phyloP scores from a whole-genome alignment of 2,888 invertebrate genomes.

The Eristalis tenax region DNA sequence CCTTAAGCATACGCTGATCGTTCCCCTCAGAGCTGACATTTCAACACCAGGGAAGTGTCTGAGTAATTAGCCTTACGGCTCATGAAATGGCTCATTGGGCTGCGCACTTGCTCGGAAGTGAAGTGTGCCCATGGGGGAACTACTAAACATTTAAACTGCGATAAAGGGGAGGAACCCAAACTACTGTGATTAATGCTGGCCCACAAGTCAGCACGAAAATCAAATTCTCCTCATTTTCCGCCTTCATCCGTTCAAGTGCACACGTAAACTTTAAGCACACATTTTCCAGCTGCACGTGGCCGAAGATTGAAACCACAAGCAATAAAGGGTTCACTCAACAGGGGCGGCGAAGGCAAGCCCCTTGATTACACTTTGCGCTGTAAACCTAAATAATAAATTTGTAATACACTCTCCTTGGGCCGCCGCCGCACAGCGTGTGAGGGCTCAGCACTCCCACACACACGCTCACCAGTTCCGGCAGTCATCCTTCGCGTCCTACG shows the following conservation, averaged over 20 bases:
- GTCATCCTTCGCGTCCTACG: not conserved
- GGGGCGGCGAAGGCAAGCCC: not conserved
- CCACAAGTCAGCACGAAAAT: not conserved
- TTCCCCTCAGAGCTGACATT: not conserved
- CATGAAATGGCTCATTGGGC: not conserved
- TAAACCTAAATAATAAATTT: conserved; percentile 54
- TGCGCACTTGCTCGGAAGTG: not conserved
- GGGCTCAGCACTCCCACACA: not conserved
- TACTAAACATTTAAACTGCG: not conserved
- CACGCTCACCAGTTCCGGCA: too few species aligned
- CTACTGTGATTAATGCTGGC: not conserved
- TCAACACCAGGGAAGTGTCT: not conserved
- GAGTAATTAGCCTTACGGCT: not conserved
- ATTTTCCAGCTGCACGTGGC: conserved; percentile 35
- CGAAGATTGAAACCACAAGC: conserved; percentile 32
- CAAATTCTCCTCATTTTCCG: not conserved
- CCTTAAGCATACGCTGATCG: not conserved
- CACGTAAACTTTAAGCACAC: conserved; percentile 7
- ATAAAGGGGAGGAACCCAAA: not conserved
- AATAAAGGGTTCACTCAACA: conserved; percentile 11
- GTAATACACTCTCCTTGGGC: conserved; percentile 17
- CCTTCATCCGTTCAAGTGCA: not conserved
- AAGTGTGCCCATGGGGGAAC: not conserved
- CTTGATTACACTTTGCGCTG: conserved; percentile 40
- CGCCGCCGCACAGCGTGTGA: not conserved